A percentile compares a stretch with the other conserved stretches of the same genome.
These are phyloP conservation scores for Aegotheles bennettii DNA, from an alignment of 2,113 vertebrate genomes.

Conservation along the genomic window DNA sequence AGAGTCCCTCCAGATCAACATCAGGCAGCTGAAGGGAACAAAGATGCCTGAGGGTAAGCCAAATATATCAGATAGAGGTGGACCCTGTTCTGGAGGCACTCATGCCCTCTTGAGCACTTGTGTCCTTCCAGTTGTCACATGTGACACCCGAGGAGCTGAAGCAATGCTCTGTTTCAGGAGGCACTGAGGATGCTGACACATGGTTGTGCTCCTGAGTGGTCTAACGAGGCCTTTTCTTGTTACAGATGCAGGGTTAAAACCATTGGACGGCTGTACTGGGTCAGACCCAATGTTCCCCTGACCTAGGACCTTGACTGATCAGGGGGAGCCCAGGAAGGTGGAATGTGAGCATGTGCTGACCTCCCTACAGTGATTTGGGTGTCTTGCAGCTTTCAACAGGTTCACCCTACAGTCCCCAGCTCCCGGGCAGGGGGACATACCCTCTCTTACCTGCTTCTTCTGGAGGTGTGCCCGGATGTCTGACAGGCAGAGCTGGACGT, in stretches of 20 bases:
- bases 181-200: neutral
- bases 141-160: neutral
- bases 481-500: constrained; percentile 75
- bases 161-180: neutral
- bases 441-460: constrained; percentile 58
- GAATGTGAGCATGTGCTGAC: neutral
- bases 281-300: neutral
- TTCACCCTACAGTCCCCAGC: neutral
- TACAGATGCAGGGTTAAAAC: neutral
- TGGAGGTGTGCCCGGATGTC: constrained; percentile 81
- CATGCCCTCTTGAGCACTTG: rapidly evolving
- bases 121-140: neutral
- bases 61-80: neutral
- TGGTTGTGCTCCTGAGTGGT: neutral
- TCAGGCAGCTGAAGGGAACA: constrained; percentile 78
- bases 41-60: neutral
- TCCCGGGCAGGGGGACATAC: rapidly evolving
- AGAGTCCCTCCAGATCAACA: constrained; percentile 83
- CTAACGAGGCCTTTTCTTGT: neutral
- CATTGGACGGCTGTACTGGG: rapidly evolving
- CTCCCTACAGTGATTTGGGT: neutral
- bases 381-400: rapidly evolving
- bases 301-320: neutral
- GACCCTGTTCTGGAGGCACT: rapidly evolving
- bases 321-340: neutral